Evolutionary conservation across 2,888 invertebrate genomes (phyloP), one percentile per base, ranked within the genome.

Genomic region (Diadegma fenestrale): DNA sequence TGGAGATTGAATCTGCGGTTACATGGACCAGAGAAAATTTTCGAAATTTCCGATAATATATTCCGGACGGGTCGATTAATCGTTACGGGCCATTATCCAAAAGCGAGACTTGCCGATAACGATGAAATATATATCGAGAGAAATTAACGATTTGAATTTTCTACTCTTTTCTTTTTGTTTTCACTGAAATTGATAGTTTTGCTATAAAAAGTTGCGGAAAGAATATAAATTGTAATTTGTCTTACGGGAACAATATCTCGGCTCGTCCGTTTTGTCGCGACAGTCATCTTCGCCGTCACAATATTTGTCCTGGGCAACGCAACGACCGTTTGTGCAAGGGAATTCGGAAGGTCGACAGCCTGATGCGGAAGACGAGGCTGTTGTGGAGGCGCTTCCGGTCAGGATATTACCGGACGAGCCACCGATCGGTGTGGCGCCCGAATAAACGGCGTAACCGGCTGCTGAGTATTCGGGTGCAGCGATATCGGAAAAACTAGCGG

Each of bases 281-380:
- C 97, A 97, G 93, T 97, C 97, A 90, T 96, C 96, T 86, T 96
- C 95, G 22, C 97, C 97, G 91, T 97, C 97, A 94, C 97, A 97
- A 93, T 95, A 97, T 93, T 96, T 96, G 94, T 96, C 96, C 92
- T 96, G 94, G 5, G 96, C 96, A 90, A 97, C 95, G 94, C 97
- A 97, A 86, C 93, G 94, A 8, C 95, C 95, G 85, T 94, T 94
- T 76, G 91, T 89, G 87, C 94, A 94, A 86, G 91, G 93, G 90
- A 93, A 94, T 91, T 95, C 95, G 71, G 94, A 95, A 91, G 95
- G 95, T 73, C 96, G 91, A 89, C 92, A 93, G 76, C 88, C 86
- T 17, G 76, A 63, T 1, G 63, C 66, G 63, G 82, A 68, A 43
- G 83, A 80, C 63, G 82, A 73, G 33, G 80, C 73, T 63, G 84